Percentiles rank a stretch among this genome's conserved stretches.
phyloP scores from a whole-genome alignment of 37 sponge, comb jelly and placozoan species.

The Mnemiopsis leidyi region DNA sequence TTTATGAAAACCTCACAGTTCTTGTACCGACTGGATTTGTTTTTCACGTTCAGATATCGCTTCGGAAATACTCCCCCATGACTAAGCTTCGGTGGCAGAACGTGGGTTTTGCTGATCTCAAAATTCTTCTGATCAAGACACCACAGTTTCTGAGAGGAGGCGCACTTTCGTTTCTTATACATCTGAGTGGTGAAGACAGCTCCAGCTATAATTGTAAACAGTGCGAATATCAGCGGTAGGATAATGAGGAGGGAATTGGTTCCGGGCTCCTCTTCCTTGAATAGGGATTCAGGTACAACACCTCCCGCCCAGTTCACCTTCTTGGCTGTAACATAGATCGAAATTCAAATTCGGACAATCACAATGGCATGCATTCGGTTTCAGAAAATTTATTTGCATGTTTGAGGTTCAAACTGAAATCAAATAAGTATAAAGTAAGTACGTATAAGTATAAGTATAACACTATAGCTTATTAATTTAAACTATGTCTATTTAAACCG shows the following conservation, averaged over 20 bases:
- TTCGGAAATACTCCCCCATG: background rate
- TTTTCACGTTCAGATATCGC: background rate
- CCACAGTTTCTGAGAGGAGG: background rate
- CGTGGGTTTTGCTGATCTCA: background rate
- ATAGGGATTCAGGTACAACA: background rate
- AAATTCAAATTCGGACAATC: background rate
- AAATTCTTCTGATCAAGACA: background rate
- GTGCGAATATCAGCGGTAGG: background rate
- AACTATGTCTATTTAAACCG: too few species aligned
- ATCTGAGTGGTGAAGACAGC: background rate
- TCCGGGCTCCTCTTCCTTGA: background rate
- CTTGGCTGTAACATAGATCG: background rate
- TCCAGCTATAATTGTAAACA: background rate
- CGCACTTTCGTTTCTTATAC: conserved; percentile 31
- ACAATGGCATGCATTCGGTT: background rate
- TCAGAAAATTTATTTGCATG: background rate
- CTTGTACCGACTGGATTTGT: background rate
- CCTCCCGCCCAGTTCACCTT: background rate
- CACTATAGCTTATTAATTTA: too few species aligned
- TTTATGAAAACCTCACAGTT: conserved; percentile 32
- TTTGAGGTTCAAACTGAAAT: background rate
- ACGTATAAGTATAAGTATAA: too few species aligned
- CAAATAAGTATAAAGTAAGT: too few species aligned
- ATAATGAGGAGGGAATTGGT: background rate
- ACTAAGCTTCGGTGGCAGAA: background rate